Evolutionary conservation across 2,797 vertebrate genomes (phyloP), one percentile per base, ranked within the genome.

Genomic region (Danio choprae): DNA sequence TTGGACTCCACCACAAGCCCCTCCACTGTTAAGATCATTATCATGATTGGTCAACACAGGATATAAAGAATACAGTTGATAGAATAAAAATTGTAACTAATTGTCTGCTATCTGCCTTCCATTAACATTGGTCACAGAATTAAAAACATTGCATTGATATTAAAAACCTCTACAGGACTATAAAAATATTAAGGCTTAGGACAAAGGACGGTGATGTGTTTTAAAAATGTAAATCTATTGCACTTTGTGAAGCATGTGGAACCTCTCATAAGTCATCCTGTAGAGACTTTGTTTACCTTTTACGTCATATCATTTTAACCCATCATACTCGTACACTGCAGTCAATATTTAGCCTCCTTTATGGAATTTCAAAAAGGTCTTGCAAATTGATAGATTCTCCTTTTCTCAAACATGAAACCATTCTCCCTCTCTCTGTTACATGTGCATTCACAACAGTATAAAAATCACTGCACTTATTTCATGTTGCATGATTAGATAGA

Each of bases 401-500:
- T 4, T 15, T 64, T n/a, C 18, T 55, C 5, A 18, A 41, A 55
- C n/a, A 16, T 41, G 29, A 6, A 63, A 41, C 36, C 4, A 1
- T 11, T 53, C 29, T 3, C 4, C 10, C 4, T 48, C 59, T 1
- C 43, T 56, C 70, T 8, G 20, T 59, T 36, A 38, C 16, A 48
- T 20, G 5, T 43, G 56, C 7, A 43, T 43, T 53, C 10, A 15
- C 20, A 53, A 41, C 29, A 41, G 70, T 43, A 58, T 5, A 59
- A 59, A 43, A 29, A 29, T 73, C 18, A 46, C 11, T 46, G 18
- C 29, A 46, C 55, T 11, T 18, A 56, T 64, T 71, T 46, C 15
- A 41, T 20, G 5, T n/a, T 38, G 5, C 15, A 6, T 0, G n/a
- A 4, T 93, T 86, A 95, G 71, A 94, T 90, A 51, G 92, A 74